Evolutionary conservation across 2,113 vertebrate genomes (phyloP), one percentile per base, ranked within the genome.

Genomic region (Ancistrus triradiatus): DNA sequence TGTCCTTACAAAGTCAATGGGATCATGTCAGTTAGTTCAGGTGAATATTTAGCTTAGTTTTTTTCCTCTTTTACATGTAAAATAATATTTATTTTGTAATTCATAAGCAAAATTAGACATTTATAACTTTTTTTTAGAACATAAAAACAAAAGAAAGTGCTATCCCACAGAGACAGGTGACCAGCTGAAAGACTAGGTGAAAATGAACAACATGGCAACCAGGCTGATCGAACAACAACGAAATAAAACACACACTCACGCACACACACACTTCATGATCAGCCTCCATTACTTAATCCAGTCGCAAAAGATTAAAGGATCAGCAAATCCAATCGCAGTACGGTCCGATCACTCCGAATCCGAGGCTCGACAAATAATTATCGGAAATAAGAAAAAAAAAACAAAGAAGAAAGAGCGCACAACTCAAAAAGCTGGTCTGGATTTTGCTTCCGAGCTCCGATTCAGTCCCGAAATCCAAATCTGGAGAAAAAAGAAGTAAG

Each of bases 71-170:
- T 87, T 87, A 88, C 85, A 87, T 78, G 69, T 89, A 90, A 90
- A 90, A 89, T 89, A 85, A 90, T 86, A 83, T 64, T 87, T 86
- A 86, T 83, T 89, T 77, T 84, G 84, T 84, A 82, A 83, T 81
- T 81, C 85, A 86, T 85, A 89, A 88, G 85, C 83, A 88, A 90
- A 90, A 90, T 87, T 87, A 87, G 86, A 89, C 87, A 87, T 86
- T 85, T 86, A 84, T 71, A 63, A 77, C 74, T 84, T 84, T 76
- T 83, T 85, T 83, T 76, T 81, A 81, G 75, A 80, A 59, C 64
- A 83, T 86, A 86, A 82, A 72, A 89, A 86, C 75, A 85, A 86
- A 63, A 58, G 14, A 35, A 89, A 85, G 84, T 85, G 87, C 85
- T 88, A 88, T 87, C 85, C 84, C 38, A 81, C 85, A 80, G 85